Evolutionary conservation across 1,140 invertebrate species (phyloP).

Genomic region (Xylocopa sonorina): DNA sequence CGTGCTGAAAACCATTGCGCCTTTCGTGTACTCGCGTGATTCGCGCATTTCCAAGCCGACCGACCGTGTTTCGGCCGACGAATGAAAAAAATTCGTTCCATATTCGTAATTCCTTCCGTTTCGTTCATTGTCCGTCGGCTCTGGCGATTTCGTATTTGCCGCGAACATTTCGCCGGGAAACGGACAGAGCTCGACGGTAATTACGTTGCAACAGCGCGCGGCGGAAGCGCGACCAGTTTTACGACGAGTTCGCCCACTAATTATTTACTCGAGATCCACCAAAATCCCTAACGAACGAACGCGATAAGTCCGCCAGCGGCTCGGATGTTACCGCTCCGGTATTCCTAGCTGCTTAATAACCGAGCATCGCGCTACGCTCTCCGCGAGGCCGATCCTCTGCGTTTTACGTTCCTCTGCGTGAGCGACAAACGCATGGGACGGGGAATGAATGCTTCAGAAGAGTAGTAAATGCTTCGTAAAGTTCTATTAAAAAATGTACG

Average conservation of each 20-base stretch:
- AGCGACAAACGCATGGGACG: neutral
- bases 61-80: too few species aligned
- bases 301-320: neutral
- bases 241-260: neutral
- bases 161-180: neutral
- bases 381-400: too few species aligned
- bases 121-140: neutral
- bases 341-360: neutral
- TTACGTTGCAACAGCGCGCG: neutral
- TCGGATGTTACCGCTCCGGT: neutral
- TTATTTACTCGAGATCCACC: conserved; percentile 14
- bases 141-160: neutral
- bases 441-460: too few species aligned
- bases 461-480: neutral
- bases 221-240: neutral
- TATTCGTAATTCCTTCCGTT: neutral
- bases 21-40: neutral
- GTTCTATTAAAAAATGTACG: neutral
- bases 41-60: neutral
- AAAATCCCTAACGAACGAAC: conserved; percentile 3
- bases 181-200: neutral
- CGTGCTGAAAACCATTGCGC: neutral
- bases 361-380: neutral
- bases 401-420: neutral
- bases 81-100: neutral